Percentiles rank a stretch among this genome's conserved stretches.
Conservation (phyloP, 1,140 invertebrate species). For the Muscidifurax raptorellus region DNA sequence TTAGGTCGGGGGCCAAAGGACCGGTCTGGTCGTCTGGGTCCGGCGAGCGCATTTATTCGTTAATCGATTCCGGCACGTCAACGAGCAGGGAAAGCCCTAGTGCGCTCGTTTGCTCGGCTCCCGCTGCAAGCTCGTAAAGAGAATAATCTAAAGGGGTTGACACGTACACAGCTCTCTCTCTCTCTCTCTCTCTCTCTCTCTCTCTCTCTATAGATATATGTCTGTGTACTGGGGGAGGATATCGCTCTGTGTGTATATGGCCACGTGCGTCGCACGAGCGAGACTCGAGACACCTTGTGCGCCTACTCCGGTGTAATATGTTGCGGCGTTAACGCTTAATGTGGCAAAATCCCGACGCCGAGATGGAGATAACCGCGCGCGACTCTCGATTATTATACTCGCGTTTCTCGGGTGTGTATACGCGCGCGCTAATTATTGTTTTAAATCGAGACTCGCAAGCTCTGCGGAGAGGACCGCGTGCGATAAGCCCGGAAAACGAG, state of each 20-base stretch:
- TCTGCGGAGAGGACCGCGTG: background rate
- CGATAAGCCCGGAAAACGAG: background rate
- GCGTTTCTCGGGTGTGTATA: too few relatives aligned
- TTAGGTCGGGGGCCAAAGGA: conserved; percentile 42
- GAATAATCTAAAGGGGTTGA: conserved; percentile 52
- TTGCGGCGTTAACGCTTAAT: conserved; percentile 47
- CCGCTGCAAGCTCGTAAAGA: conserved; percentile 42
- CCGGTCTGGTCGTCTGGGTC: conserved; percentile 37
- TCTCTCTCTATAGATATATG: too few relatives aligned
- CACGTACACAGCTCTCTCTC: conserved; percentile 26
- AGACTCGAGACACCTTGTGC: conserved; percentile 35
- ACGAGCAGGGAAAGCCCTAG: conserved; percentile 30
- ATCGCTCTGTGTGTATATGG: background rate
- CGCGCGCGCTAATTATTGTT: background rate
- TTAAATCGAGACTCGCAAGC: background rate
- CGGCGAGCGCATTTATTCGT: conserved; percentile 50
- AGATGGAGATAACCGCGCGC: background rate
- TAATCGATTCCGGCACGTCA: conserved; percentile 53
- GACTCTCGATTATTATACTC: conserved; percentile 43
- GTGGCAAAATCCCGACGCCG: conserved; percentile 26
- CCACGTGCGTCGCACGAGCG: background rate
- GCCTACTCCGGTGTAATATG: conserved; percentile 31
- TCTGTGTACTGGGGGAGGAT: too few relatives aligned
- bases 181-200: too few relatives aligned
- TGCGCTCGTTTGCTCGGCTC: conserved; percentile 21